A percentile compares a stretch with the other conserved stretches of the same genome.
Evolutionary conservation across 1,140 invertebrate genomes (phyloP).

Genomic region (Sinella curviseta): DNA sequence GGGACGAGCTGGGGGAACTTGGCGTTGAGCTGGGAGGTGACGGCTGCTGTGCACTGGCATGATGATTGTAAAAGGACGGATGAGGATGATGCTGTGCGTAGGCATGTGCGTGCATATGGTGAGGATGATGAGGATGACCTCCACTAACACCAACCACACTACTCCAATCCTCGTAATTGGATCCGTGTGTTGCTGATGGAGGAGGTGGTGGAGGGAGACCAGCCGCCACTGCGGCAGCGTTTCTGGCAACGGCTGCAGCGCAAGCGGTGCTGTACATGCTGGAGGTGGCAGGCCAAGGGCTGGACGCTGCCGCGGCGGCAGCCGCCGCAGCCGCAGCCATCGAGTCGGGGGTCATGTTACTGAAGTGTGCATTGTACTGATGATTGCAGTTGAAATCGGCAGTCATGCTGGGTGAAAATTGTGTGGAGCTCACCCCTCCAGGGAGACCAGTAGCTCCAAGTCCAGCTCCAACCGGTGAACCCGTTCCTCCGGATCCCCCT

Average conservation of each 20-base stretch:
- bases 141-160: not conserved
- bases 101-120: conserved; percentile 29
- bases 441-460: conserved; percentile 18
- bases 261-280: conserved; percentile 38
- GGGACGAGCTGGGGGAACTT: conserved; percentile 42
- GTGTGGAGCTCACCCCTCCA: conserved; percentile 26
- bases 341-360: conserved; percentile 40
- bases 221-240: not conserved
- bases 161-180: conserved; percentile 45
- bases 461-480: conserved; percentile 22
- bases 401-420: conserved; percentile 31
- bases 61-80: conserved; percentile 30
- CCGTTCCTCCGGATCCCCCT: not conserved
- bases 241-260: conserved; percentile 36
- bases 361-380: conserved; percentile 36
- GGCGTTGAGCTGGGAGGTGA: conserved; percentile 46
- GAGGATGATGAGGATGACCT: conserved; percentile 26
- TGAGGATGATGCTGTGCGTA: conserved; percentile 37
- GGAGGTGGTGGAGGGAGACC: not conserved
- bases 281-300: not conserved
- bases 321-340: conserved; percentile 34
- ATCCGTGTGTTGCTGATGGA: not conserved
- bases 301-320: conserved; percentile 5
- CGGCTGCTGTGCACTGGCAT: conserved; percentile 37
- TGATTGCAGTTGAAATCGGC: conserved; percentile 43